phyloP scores from a whole-genome alignment of 1,140 invertebrate genomes.

The Fopius arisanus region DNA sequence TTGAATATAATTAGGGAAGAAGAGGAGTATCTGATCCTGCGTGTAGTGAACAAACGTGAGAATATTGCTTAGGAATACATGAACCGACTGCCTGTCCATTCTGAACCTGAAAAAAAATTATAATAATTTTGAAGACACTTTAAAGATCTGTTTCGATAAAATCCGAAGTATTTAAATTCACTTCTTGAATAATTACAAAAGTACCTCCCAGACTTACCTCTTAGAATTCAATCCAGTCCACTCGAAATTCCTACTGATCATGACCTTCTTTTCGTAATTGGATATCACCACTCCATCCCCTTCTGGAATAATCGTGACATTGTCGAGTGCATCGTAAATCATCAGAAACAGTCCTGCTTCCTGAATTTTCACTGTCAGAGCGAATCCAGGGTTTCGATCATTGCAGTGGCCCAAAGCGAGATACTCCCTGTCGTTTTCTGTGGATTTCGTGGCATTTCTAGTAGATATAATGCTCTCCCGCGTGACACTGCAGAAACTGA shows the following conservation, averaged over 20 bases:
- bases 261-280: conserved; percentile 49
- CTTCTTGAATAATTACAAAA: no score
- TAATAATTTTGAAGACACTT: no score
- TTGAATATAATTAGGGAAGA: conserved; percentile 58
- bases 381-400: conserved; percentile 54
- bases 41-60: conserved; percentile 58
- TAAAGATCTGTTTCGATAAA: no score
- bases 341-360: conserved; percentile 46
- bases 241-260: conserved; percentile 46
- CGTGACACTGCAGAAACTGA: conserved; percentile 56
- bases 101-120: conserved; percentile 45
- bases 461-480: conserved; percentile 46
- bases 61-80: conserved; percentile 51
- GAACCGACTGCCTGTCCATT: conserved; percentile 49
- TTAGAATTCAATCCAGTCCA: conserved; percentile 53
- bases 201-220: conserved; percentile 45
- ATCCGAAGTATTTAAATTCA: no score
- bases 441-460: conserved; percentile 46
- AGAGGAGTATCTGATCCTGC: conserved; percentile 55
- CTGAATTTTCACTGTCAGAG: conserved; percentile 46
- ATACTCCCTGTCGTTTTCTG: conserved; percentile 46
- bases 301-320: conserved; percentile 49
- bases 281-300: conserved; percentile 46
- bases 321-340: conserved; percentile 54
- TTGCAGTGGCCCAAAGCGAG: conserved; percentile 57